Conservation (phyloP, 2,797 vertebrate genomes). For the Spatula versicolor region DNA sequence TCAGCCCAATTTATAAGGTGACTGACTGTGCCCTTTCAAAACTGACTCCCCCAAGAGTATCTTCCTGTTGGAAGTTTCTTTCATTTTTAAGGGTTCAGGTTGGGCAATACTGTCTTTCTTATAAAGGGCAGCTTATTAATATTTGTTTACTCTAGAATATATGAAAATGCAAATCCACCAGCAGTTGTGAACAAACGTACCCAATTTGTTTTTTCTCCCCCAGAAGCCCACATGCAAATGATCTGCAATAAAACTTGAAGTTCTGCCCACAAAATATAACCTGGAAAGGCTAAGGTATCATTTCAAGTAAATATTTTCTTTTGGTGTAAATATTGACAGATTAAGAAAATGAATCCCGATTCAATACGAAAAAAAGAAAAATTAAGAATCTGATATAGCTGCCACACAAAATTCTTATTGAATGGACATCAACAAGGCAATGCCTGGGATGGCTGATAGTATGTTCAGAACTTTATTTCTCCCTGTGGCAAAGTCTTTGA, state of each 20-base stretch:
- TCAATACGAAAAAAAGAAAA: neutral
- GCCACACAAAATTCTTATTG: neutral
- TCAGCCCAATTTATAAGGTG: neutral
- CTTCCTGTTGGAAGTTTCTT: neutral
- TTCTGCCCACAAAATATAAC: neutral
- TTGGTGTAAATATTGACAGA: neutral
- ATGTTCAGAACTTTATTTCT: neutral
- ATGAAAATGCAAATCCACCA: neutral
- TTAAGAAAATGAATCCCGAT: neutral
- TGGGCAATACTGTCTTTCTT: neutral
- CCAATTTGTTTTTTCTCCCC: neutral
- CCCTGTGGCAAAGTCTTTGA: neutral
- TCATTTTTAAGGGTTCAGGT: neutral
- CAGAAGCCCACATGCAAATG: neutral
- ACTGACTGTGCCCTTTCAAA: neutral
- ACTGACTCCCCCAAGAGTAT: neutral
- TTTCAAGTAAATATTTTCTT: neutral
- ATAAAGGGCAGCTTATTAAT: neutral
- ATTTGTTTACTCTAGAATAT: neutral
- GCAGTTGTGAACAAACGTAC: neutral
- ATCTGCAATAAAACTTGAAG: neutral
- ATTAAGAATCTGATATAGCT: neutral
- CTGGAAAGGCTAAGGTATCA: neutral
- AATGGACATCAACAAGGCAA: neutral
- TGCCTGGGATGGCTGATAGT: neutral